Percentiles rank a stretch among this genome's conserved stretches.
phyloP scores from a whole-genome alignment of 2,113 vertebrate species.

The Oophaga pumilio region DNA sequence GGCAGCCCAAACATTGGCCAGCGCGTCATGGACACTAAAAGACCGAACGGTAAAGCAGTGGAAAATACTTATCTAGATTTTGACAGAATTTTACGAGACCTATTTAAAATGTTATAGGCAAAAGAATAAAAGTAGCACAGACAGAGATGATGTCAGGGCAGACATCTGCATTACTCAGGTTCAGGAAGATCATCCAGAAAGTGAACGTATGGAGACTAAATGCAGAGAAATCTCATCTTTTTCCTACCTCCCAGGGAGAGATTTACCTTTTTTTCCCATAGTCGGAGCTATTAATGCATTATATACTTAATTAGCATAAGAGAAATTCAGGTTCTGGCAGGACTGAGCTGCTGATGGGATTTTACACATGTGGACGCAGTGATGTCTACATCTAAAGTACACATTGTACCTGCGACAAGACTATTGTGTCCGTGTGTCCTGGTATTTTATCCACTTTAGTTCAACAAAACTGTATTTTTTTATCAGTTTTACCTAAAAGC shows the following conservation, averaged over 20 bases:
- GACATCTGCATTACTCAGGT: neutral
- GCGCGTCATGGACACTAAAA: neutral
- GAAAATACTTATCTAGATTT: neutral
- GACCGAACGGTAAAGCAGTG: neutral
- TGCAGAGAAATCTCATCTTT: slow-evolving; percentile 20
- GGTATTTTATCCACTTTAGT: no score
- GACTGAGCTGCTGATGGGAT: neutral
- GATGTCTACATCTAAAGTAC: neutral
- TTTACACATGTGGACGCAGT: neutral
- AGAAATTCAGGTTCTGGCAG: neutral
- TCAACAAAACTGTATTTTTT: no score
- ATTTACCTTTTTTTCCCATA: slow-evolving; percentile 8
- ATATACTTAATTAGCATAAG: slow-evolving; percentile 17
- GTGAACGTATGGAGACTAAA: neutral
- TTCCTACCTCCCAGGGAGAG: slow-evolving; percentile 40
- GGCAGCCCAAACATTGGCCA: neutral
- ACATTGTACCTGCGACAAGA: neutral
- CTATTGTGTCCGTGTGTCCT: no score
- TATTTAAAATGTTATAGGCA: neutral
- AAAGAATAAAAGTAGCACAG: neutral
- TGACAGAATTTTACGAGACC: neutral
- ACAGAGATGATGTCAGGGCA: neutral
- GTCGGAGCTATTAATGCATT: neutral
- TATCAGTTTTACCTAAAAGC: no score
- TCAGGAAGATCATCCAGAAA: neutral